Base-by-base conservation (phyloP, 2,888 invertebrate genomes). In the Germaria angustata region DNA sequence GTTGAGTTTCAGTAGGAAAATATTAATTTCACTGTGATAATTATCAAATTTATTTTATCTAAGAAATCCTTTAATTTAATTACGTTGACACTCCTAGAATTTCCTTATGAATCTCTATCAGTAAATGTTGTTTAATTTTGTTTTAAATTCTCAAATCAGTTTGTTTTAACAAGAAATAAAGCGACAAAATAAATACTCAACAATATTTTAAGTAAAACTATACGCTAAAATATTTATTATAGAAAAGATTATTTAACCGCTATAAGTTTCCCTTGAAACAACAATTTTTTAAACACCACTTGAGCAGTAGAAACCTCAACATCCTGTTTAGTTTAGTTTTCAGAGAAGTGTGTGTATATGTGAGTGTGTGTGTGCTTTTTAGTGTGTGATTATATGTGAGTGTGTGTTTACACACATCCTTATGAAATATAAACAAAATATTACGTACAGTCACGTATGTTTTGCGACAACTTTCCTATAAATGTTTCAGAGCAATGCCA, bases 381-480 rank as follows among this genome's bases (percentile, higher is more conserved):
- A n/a, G n/a, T n/a, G n/a, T n/a, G n/a, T n/a, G n/a, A n/a, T n/a
- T n/a, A n/a, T n/a, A n/a, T n/a, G n/a, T n/a, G n/a, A n/a, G n/a
- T n/a, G n/a, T n/a, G n/a, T n/a, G n/a, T n/a, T n/a, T n/a, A 46
- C 34, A 22, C 55, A 39, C 24, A 20, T 15, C 15, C 28, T 53
- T 20, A n/a, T 11, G 22, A 57, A 57, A 66, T 34, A 57, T 24
- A 13, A 17, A 32, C 39, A 39, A 51, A 53, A 36, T 39, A 39
- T 71, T 65, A 65, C 57, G 55, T 49, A 32, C n/a, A n/a, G 65
- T 72, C 78, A 72, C 78, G 78, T 79, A 41, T 69, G 41, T 76
- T 59, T 51, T 41, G 49, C 39, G 39, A 71, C 41, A 76, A 59
- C 44, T 59, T 77, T 11, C 3, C 9, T 53, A 44, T 22, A 73